A percentile compares a stretch with the other conserved stretches of the same genome.
These are phyloP conservation scores for Perccottus glenii DNA, from an alignment of 2,113 vertebrate species.

Conservation along the genomic window DNA sequence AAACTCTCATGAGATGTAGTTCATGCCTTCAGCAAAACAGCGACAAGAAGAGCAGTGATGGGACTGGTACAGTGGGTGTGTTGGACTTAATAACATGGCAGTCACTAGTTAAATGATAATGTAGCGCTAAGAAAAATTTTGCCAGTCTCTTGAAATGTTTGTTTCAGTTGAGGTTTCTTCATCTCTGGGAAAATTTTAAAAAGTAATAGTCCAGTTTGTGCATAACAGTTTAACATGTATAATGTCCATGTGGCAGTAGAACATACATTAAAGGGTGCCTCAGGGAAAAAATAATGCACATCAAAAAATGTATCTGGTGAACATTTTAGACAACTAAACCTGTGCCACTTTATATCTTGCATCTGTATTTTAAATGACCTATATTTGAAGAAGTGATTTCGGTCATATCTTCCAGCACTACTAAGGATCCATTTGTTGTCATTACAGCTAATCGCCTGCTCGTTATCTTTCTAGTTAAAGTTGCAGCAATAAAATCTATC, in stretches of 20 bases:
- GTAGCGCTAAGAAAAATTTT: slow-evolving; percentile 5
- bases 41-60: slow-evolving; percentile 28
- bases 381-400: neutral
- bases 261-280: too few species aligned
- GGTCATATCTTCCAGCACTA: neutral
- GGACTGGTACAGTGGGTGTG: slow-evolving; percentile 39
- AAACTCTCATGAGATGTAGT: slow-evolving; percentile 44
- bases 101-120: slow-evolving; percentile 22
- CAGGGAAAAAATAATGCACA: too few species aligned
- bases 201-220: too few species aligned
- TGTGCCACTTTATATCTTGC: neutral
- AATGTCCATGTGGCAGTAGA: too few species aligned
- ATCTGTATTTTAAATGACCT: neutral
- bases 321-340: too few species aligned
- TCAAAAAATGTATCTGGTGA: too few species aligned
- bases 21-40: slow-evolving; percentile 29
- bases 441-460: slow-evolving; percentile 19
- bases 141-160: slow-evolving; percentile 8
- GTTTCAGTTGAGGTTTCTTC: neutral
- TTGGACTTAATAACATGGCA: slow-evolving; percentile 45
- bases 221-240: too few species aligned
- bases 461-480: slow-evolving; percentile 17
- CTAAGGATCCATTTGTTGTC: slow-evolving; percentile 15
- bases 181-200: neutral
- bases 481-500: slow-evolving; percentile 16